These are phyloP conservation scores for Drosophila gaucha DNA, from an alignment of 2,888 invertebrate genomes.

Conservation along the genomic window DNA sequence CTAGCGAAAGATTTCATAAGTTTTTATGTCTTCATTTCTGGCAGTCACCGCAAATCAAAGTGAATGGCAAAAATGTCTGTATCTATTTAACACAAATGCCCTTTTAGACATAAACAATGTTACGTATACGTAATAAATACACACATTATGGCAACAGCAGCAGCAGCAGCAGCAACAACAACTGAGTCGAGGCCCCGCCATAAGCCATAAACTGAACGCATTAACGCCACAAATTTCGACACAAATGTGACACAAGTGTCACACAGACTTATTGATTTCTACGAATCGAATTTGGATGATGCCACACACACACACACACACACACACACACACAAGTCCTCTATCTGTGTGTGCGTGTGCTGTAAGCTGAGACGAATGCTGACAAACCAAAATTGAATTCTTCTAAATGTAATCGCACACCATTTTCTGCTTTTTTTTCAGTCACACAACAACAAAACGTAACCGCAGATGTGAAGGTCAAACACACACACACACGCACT, in stretches of 20 bases:
- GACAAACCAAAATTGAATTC: constrained; percentile 42
- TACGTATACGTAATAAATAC: constrained; percentile 67
- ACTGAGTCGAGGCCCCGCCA: constrained; percentile 27
- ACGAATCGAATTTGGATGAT: constrained; percentile 32
- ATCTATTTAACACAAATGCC: constrained; percentile 54
- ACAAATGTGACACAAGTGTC: constrained; percentile 78
- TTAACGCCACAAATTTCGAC: constrained; percentile 73
- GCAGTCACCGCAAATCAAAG: constrained; percentile 56
- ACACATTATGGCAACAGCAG: constrained; percentile 48
- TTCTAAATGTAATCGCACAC: constrained; percentile 51
- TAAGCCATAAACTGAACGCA: constrained; percentile 65
- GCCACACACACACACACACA: constrained; percentile 22
- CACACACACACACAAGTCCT: not conserved
- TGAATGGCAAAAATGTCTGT: constrained; percentile 50
- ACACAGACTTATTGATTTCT: constrained; percentile 71
- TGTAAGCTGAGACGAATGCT: constrained; percentile 1
- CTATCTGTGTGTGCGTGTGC: not conserved
- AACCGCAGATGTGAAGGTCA: constrained; percentile 14
- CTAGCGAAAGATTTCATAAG: constrained; percentile 42
- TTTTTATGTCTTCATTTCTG: constrained; percentile 68
- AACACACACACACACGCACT: not conserved
- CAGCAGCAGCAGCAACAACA: constrained; percentile 27
- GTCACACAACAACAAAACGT: constrained; percentile 16
- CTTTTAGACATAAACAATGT: constrained; percentile 42
- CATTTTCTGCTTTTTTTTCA: constrained; percentile 1